Percentiles rank a stretch among this genome's conserved stretches.
phyloP scores from a whole-genome alignment of 2,797 vertebrate species.

The Nannoperca obscura region DNA sequence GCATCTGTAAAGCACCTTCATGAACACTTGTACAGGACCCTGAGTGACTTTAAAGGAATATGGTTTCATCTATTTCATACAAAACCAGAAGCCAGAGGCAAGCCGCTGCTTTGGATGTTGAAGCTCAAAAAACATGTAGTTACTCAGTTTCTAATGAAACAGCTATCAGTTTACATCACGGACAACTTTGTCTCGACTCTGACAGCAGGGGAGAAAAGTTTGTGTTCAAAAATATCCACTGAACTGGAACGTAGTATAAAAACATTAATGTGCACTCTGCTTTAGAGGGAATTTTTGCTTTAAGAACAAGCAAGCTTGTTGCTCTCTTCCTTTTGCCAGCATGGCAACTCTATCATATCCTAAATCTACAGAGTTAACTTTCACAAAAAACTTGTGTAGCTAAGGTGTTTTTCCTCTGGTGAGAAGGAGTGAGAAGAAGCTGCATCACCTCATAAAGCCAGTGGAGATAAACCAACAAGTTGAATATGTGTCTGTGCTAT shows the following conservation, averaged over 20 bases:
- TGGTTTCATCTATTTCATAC: conserved; percentile 26
- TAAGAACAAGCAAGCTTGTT: conserved; percentile 37
- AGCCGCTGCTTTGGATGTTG: conserved; percentile 8
- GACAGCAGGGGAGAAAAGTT: conserved; percentile 32
- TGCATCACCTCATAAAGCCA: conserved; percentile 56
- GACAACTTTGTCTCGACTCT: conserved; percentile 15
- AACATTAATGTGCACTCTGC: conserved; percentile 49
- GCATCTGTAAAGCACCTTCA: conserved; percentile 58
- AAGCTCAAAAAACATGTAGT: not conserved
- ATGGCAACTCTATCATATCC: conserved; percentile 55
- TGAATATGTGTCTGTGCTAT: conserved; percentile 46
- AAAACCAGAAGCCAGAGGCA: conserved; percentile 30
- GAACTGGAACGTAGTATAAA: conserved; percentile 34
- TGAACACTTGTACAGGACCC: conserved; percentile 20
- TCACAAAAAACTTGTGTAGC: conserved; percentile 68
- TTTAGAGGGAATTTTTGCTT: conserved; percentile 42
- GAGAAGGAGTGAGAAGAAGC: conserved; percentile 47
- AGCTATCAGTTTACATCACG: conserved; percentile 20
- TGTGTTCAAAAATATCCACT: conserved; percentile 54
- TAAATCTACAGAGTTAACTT: conserved; percentile 63
- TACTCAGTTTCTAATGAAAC: conserved; percentile 30
- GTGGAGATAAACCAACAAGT: conserved; percentile 49
- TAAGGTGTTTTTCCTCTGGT: conserved; percentile 66
- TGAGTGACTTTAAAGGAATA: conserved; percentile 31
- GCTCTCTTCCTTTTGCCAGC: conserved; percentile 54